Conservation (phyloP, 2,797 vertebrate species). For the Lithobates pipiens region DNA sequence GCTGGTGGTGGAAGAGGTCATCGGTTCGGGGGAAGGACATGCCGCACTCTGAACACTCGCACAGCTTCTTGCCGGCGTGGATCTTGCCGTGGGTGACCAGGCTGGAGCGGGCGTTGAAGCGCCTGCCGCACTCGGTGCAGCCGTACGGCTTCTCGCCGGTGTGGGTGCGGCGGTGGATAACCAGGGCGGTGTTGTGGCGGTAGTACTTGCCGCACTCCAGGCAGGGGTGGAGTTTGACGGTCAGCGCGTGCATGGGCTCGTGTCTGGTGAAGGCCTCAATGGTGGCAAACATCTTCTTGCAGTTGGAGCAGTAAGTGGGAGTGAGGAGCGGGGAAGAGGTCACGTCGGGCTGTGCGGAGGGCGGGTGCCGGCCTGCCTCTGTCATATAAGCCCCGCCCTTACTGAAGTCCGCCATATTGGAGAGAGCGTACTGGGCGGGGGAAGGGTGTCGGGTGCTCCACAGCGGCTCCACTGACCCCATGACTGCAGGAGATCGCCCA, state of each 20-base stretch:
- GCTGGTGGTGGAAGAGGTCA: conserved; percentile 26
- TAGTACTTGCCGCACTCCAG: conserved; percentile 70
- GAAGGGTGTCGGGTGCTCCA: no score
- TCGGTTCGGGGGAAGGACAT: conserved; percentile 63
- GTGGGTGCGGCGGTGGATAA: conserved; percentile 68
- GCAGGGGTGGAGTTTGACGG: conserved; percentile 66
- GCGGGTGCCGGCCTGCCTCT: background rate
- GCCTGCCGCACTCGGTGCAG: conserved; percentile 8
- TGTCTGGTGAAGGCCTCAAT: background rate
- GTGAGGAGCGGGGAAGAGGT: background rate
- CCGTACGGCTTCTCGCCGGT: conserved; percentile 67
- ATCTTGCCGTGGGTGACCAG: conserved; percentile 66
- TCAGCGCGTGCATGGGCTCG: conserved; percentile 13
- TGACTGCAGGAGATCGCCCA: no score
- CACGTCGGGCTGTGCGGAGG: background rate
- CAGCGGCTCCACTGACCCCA: no score
- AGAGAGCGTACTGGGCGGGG: background rate
- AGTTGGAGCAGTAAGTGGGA: conserved; percentile 11
- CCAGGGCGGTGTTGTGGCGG: conserved; percentile 69
- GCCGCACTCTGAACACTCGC: conserved; percentile 67
- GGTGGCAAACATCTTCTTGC: conserved; percentile 31
- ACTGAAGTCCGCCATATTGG: background rate
- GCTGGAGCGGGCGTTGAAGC: conserved; percentile 17
- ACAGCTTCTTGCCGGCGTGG: conserved; percentile 68
- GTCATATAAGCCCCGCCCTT: background rate